A percentile compares a stretch with the other conserved stretches of the same genome.
phyloP scores from a whole-genome alignment of 1,140 invertebrate genomes.

The Vanessa atalanta region DNA sequence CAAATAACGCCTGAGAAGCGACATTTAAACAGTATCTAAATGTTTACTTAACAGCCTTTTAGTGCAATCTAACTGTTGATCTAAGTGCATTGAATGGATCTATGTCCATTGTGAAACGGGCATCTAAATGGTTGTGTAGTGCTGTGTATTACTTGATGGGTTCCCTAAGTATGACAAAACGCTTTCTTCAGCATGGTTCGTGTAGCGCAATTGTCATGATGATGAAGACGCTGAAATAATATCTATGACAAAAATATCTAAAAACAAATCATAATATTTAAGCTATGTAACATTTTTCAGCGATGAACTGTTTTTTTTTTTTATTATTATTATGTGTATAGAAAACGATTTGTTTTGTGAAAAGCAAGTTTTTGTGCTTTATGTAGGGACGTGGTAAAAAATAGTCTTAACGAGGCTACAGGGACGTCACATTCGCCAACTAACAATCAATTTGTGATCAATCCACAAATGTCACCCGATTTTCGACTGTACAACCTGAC shows the following conservation, averaged over 20 bases:
- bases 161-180: slow-evolving; percentile 68
- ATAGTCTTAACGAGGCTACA: slow-evolving; percentile 61
- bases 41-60: slow-evolving; percentile 23
- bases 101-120: slow-evolving; percentile 55
- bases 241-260: neutral
- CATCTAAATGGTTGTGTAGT: slow-evolving; percentile 71
- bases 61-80: slow-evolving; percentile 62
- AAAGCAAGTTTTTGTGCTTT: slow-evolving; percentile 63
- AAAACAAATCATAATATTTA: slow-evolving; percentile 11
- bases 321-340: slow-evolving; percentile 32
- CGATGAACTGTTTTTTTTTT: slow-evolving; percentile 8
- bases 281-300: slow-evolving; percentile 9
- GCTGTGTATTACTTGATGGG: slow-evolving; percentile 73
- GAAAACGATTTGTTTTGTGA: slow-evolving; percentile 65
- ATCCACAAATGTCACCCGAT: slow-evolving; percentile 52
- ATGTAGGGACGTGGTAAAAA: slow-evolving; percentile 57
- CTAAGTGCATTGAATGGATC: slow-evolving; percentile 65
- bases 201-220: neutral
- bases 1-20: slow-evolving; percentile 6
- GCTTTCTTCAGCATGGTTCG: slow-evolving; percentile 29
- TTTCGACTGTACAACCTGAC: slow-evolving; percentile 71
- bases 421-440: slow-evolving; percentile 76
- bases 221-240: neutral
- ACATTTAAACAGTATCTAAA: slow-evolving; percentile 22
- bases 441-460: slow-evolving; percentile 72